phyloP scores from a whole-genome alignment of 2,888 invertebrate species.

The Parnassius orleans region DNA sequence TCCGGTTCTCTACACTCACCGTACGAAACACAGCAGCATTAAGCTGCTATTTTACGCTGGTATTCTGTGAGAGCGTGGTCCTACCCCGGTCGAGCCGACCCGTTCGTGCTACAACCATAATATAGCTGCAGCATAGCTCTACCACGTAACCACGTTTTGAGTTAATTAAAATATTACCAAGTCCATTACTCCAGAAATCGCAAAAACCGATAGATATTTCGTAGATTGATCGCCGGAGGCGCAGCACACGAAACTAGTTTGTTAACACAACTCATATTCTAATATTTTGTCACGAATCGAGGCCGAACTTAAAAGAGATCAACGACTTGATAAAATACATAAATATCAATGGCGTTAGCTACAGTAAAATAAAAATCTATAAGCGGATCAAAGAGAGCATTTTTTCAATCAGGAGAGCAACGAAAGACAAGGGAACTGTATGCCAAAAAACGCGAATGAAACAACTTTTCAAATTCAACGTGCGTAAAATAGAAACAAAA shows the following conservation, averaged over 20 bases:
- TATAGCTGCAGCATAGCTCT: no score
- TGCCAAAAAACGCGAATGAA: not conserved
- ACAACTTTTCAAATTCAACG: conserved; percentile 1
- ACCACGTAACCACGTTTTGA: no score
- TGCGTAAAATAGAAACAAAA: conserved; percentile 20
- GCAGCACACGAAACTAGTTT: conserved; percentile 13
- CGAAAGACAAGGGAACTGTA: conserved; percentile 1
- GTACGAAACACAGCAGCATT: no score
- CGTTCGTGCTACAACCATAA: no score
- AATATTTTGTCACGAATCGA: conserved; percentile 22
- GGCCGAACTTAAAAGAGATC: conserved; percentile 16
- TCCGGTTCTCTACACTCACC: no score
- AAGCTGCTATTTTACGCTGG: no score
- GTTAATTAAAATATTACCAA: no score
- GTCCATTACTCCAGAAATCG: conserved; percentile 8
- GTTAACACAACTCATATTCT: conserved; percentile 8
- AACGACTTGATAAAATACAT: conserved; percentile 18
- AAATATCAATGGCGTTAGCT: conserved; percentile 1
- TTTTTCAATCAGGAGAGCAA: conserved; percentile 6
- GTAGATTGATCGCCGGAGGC: conserved; percentile 9
- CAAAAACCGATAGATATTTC: conserved; percentile 17
- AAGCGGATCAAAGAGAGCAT: conserved; percentile 17
- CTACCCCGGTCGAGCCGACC: no score
- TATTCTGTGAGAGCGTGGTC: no score
- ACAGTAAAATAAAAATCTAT: conserved; percentile 12